phyloP scores from a whole-genome alignment of 2,888 invertebrate species.

The Reticulitermes lucifugus region DNA sequence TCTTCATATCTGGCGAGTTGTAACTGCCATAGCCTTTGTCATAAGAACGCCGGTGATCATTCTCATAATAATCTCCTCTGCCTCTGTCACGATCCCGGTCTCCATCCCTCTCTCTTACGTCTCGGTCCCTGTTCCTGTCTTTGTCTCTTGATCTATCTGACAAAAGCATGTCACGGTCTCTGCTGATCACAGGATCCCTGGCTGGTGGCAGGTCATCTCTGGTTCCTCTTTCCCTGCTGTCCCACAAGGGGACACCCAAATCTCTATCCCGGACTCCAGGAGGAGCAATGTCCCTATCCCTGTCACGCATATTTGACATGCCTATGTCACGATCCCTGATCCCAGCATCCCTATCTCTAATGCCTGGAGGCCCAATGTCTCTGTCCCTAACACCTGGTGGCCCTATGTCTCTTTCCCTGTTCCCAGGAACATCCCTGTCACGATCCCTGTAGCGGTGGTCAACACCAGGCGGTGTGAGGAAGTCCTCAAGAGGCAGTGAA shows the following conservation, averaged over 20 bases:
- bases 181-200: neutral
- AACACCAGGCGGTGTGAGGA: conserved; percentile 47
- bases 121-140: conserved; percentile 46
- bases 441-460: conserved; percentile 40
- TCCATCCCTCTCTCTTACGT: conserved; percentile 57
- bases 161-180: conserved; percentile 31
- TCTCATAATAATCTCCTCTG: conserved; percentile 42
- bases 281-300: conserved; percentile 37
- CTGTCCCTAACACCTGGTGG: conserved; percentile 33
- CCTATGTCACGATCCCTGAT: conserved; percentile 29
- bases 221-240: conserved; percentile 20
- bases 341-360: conserved; percentile 45
- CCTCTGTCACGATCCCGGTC: conserved; percentile 59
- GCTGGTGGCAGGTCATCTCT: conserved; percentile 15
- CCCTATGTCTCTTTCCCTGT: conserved; percentile 41
- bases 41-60: conserved; percentile 38
- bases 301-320: conserved; percentile 28
- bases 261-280: conserved; percentile 47
- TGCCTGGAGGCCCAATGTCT: conserved; percentile 29
- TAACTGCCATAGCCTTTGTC: conserved; percentile 40
- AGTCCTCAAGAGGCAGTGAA: conserved; percentile 29
- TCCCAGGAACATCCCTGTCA: neutral
- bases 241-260: neutral
- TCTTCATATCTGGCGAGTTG: conserved; percentile 45
- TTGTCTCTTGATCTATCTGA: conserved; percentile 39